Percentiles rank a stretch among this genome's conserved stretches.
Evolutionary conservation across 2,888 invertebrate genomes (phyloP).

Genomic region (Zonitis immaculata): DNA sequence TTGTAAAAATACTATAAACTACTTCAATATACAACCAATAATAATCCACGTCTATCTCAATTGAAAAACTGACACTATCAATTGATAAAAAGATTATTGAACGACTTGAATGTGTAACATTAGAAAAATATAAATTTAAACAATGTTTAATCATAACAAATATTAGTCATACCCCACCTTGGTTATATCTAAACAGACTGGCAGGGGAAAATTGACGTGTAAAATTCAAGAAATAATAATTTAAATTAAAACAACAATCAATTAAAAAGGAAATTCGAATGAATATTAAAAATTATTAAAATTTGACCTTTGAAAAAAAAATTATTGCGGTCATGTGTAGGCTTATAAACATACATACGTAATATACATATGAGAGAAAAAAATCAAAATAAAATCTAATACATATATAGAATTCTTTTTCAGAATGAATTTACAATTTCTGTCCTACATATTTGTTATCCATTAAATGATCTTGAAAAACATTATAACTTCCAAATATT

Average conservation of each 20-base stretch:
- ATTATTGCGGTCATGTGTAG: background rate
- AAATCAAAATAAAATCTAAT: background rate
- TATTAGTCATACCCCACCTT: constrained; percentile 1
- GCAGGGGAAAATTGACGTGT: background rate
- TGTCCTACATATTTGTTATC: background rate
- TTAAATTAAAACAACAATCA: background rate
- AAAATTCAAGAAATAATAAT: background rate
- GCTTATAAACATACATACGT: too few species aligned
- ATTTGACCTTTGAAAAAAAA: background rate
- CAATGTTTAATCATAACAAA: background rate
- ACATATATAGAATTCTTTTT: too few species aligned
- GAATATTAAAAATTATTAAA: background rate
- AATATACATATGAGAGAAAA: background rate
- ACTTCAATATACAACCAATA: too few species aligned
- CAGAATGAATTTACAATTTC: background rate
- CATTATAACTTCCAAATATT: background rate
- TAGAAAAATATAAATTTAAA: background rate
- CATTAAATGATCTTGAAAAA: background rate
- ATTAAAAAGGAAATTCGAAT: background rate
- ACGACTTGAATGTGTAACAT: background rate
- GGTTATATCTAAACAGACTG: background rate
- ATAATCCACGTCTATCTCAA: background rate
- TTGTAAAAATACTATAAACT: too few species aligned
- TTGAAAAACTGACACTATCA: background rate
- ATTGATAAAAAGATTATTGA: background rate